Conservation (phyloP, 1,140 invertebrate genomes). For the Apis florea region DNA sequence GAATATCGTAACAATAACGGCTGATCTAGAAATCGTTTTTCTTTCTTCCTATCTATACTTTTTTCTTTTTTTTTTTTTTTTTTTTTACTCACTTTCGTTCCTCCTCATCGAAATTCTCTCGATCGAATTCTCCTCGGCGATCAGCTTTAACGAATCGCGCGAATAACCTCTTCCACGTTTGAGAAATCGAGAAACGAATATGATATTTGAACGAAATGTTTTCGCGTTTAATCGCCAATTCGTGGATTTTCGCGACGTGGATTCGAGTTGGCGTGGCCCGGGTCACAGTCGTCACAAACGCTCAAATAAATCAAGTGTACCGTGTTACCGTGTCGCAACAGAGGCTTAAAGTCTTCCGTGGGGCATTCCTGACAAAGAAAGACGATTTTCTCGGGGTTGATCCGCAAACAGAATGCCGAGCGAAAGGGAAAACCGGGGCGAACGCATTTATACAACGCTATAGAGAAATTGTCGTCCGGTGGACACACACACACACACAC, state of each 20-base stretch:
- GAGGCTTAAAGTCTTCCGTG: conserved; percentile 65
- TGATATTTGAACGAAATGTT: too few relatives aligned
- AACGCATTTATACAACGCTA: neutral
- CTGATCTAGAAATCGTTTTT: conserved; percentile 16
- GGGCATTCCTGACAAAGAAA: conserved; percentile 58
- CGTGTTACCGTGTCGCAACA: conserved; percentile 46
- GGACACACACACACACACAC: neutral
- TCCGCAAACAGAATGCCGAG: conserved; percentile 15
- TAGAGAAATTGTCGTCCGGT: conserved; percentile 16
- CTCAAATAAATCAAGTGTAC: conserved; percentile 63
- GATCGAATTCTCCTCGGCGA: too few relatives aligned
- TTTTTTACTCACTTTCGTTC: neutral
- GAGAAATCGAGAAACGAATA: too few relatives aligned
- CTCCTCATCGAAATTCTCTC: too few relatives aligned
- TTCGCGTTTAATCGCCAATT: too few relatives aligned
- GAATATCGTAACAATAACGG: neutral
- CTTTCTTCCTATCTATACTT: neutral
- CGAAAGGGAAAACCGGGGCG: neutral
- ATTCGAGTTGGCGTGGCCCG: neutral
- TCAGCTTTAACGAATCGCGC: too few relatives aligned
- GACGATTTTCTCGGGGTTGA: conserved; percentile 62
- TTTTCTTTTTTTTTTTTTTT: conserved; percentile 2
- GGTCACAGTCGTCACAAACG: conserved; percentile 62
- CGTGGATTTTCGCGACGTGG: too few relatives aligned
- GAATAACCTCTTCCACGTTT: too few relatives aligned